Evolutionary conservation across 2,113 vertebrate species (phyloP).

Genomic region (Archocentrus centrarchus): DNA sequence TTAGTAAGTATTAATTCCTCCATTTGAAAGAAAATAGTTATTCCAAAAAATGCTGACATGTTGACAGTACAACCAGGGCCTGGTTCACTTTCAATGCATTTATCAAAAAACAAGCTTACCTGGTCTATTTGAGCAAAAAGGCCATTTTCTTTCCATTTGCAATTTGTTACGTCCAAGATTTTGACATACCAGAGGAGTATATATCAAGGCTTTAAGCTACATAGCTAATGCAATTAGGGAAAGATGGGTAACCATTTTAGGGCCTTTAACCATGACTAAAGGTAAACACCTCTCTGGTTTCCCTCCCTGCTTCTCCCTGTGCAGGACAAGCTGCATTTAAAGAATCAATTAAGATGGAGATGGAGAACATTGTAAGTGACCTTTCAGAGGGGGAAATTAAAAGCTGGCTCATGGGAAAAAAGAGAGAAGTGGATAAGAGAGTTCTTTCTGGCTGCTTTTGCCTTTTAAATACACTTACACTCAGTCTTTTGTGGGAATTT

Average conservation of each 20-base stretch:
- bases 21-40: slow-evolving; percentile 39
- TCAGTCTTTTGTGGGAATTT: slow-evolving; percentile 75
- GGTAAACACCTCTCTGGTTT: slow-evolving; percentile 59
- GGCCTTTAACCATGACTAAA: slow-evolving; percentile 66
- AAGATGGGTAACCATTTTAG: slow-evolving; percentile 52
- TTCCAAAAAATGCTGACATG: slow-evolving; percentile 64
- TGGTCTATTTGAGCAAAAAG: slow-evolving; percentile 32
- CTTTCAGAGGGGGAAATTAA: slow-evolving; percentile 82
- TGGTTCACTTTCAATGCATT: slow-evolving; percentile 23
- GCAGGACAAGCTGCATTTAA: slow-evolving; percentile 75
- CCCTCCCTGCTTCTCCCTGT: slow-evolving; percentile 28
- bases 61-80: slow-evolving; percentile 29
- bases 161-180: slow-evolving; percentile 51
- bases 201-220: slow-evolving; percentile 35
- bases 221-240: slow-evolving; percentile 46
- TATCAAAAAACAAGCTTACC: slow-evolving; percentile 54
- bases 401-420: slow-evolving; percentile 79
- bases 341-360: slow-evolving; percentile 82
- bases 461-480: slow-evolving; percentile 81
- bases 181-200: slow-evolving; percentile 47
- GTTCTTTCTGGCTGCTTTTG: slow-evolving; percentile 75
- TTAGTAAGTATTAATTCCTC: slow-evolving; percentile 30
- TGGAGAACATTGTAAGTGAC: slow-evolving; percentile 80
- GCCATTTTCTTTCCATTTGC: slow-evolving; percentile 58
- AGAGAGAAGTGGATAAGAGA: slow-evolving; percentile 60